Evolutionary conservation across 2,113 vertebrate species (phyloP), one percentile per base, ranked within the genome.

Genomic region (Myiagra hebetior): DNA sequence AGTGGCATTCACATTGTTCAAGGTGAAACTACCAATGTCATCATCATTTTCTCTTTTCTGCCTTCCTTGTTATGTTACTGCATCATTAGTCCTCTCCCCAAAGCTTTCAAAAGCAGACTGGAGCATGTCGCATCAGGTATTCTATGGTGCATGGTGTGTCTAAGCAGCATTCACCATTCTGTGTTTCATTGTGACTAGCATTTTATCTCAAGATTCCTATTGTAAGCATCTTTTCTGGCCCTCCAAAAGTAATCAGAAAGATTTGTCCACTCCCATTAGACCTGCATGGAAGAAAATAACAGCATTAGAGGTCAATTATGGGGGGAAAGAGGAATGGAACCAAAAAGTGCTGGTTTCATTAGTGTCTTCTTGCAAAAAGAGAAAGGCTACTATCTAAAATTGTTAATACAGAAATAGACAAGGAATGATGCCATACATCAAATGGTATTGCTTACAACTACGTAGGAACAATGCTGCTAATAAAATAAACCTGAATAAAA

Each of bases 401-500:
- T 94, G 49, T 67, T 93, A 87, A 91, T 67, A 65, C 37, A 78
- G 70, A 91, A 95, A 65, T 93, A 95, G 60, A 53, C n/a, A 77
- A 63, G n/a, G 28, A 93, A 44, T 77, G 85, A 69, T 88, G 75
- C 30, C 86, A 37, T 84, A 60, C 42, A 83, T 84, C 80, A 82
- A 75, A 93, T 28, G 31, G 15, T 70, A 92, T 92, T 94, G 89
- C 59, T 89, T 87, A 57, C 81, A 53, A 52, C 33, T 83, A 72
- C 4, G 39, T 94, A 91, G 28, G 92, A 73, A 92, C 31, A 97
- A 94, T 93, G 41, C 31, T 83, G 56, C 88, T 95, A 96, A 93
- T 92, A 96, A 96, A 91, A 91, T 91, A 93, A 89, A 89, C 69
- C 67, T 62, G 87, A 94, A 91, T 92, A 81, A 96, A 92, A 56